Percentiles rank a stretch among this genome's conserved stretches.
These are phyloP conservation scores for Poecile montanus DNA, from an alignment of 2,797 vertebrate genomes.

Conservation along the genomic window DNA sequence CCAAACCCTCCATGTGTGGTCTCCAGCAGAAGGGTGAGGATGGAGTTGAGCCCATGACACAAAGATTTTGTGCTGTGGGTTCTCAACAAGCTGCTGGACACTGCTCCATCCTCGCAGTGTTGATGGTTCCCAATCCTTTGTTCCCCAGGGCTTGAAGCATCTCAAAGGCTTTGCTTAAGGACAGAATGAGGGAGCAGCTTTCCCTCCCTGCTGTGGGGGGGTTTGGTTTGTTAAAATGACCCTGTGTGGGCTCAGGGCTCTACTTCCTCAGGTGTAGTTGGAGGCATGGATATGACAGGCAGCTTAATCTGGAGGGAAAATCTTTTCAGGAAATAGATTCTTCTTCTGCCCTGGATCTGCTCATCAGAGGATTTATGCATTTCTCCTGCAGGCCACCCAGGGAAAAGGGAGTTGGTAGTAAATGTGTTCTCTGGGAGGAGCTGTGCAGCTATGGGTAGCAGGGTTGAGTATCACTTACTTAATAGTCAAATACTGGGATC, in stretches of 20 bases:
- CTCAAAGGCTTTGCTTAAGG: neutral
- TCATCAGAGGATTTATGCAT: neutral
- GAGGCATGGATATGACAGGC: neutral
- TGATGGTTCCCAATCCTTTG: neutral
- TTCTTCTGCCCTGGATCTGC: neutral
- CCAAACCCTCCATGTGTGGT: neutral
- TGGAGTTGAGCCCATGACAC: neutral
- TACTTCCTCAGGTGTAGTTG: neutral
- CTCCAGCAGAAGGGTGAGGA: neutral
- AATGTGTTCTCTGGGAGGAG: neutral
- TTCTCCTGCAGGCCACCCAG: neutral
- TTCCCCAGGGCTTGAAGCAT: neutral
- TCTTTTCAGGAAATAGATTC: neutral
- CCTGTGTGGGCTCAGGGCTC: neutral
- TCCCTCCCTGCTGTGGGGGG: neutral
- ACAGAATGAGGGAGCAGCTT: neutral
- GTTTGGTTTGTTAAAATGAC: neutral
- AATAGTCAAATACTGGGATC: neutral
- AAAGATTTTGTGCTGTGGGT: neutral
- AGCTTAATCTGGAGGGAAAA: neutral
- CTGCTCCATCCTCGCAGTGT: neutral
- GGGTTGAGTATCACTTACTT: neutral
- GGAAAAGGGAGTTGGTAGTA: neutral
- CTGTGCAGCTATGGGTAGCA: rapidly evolving
- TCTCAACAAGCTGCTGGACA: rapidly evolving